Evolutionary conservation across 2,797 vertebrate genomes (phyloP), one percentile per base, ranked within the genome.

Genomic region (Loriculus beryllinus): DNA sequence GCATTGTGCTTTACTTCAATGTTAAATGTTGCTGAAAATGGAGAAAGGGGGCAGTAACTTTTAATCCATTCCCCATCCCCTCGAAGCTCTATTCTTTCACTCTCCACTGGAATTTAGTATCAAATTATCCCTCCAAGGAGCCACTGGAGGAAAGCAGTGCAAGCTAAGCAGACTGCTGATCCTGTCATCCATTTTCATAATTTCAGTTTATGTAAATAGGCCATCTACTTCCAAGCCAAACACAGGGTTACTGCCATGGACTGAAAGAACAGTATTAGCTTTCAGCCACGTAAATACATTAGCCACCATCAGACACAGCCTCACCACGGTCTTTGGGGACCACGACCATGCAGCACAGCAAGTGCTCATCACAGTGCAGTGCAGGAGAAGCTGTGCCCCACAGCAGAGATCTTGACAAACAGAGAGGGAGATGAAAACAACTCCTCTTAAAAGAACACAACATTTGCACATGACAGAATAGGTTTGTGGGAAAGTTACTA

Each of bases 151-250:
- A 72, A 91, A 72, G 76, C 63, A 65, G 65, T 42, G 68, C 15
- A 8, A 94, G 47, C 49, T 65, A 82, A 94, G 82, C 68, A 93
- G 37, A 68, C 2, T 12, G 47, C 79, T 0, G 9, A 80, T 62
- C 72, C 54, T 57, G 59, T 65, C 84, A 93, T 51, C 57, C 40
- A 76, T 92, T 92, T 92, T 82, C 48, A 76, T 86, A 75, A 88
- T 57, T 93, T 84, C 70, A 64, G 23, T 40, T 84, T 84, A 95
- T 64, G 67, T 78, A 92, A 95, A 95, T 23, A 89, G 59, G 33
- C 59, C 72, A 72, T 48, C 51, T 75, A 93, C 48, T 91, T 91
- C 82, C 82, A 91, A 88, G 64, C 49, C 82, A 92, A 92, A 82
- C 68, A 87, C n/a, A 62, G 59, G 33, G 51, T n/a, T 87, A 60